Percentiles rank a stretch among this genome's conserved stretches.
Conservation (phyloP, 2,113 vertebrate genomes). For the Grammomys dolichurus region DNA sequence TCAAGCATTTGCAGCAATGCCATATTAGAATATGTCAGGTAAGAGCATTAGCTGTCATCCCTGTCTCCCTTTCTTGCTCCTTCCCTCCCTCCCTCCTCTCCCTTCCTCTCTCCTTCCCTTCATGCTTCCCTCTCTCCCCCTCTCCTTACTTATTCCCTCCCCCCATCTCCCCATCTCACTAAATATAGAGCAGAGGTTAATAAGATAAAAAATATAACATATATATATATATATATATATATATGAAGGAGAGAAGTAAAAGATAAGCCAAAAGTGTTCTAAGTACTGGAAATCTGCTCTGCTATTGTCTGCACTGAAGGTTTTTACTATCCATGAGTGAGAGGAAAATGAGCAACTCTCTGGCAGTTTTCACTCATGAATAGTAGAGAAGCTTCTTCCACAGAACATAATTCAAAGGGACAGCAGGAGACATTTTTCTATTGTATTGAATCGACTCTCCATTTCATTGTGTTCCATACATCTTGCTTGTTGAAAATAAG, state of each 20-base stretch:
- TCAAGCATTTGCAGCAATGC: background rate
- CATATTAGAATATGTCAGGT: background rate
- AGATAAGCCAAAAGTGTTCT: background rate
- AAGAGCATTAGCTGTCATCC: background rate
- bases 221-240: background rate
- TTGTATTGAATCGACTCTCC: background rate
- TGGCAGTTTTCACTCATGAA: background rate
- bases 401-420: background rate
- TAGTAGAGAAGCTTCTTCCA: background rate
- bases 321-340: background rate
- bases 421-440: background rate
- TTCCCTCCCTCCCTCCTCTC: fast-evolving
- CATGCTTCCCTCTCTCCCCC: fast-evolving
- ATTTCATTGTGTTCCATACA: background rate
- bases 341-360: background rate
- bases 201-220: background rate
- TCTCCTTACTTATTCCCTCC: background rate
- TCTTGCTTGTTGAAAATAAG: constrained; percentile 16
- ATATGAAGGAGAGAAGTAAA: background rate
- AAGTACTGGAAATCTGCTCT: background rate
- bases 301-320: background rate
- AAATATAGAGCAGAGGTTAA: background rate
- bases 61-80: background rate
- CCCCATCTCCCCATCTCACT: background rate
- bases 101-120: background rate